A percentile compares a stretch with the other conserved stretches of the same genome.
phyloP scores from a whole-genome alignment of 2,797 vertebrate genomes.

The Chrosomus eos region DNA sequence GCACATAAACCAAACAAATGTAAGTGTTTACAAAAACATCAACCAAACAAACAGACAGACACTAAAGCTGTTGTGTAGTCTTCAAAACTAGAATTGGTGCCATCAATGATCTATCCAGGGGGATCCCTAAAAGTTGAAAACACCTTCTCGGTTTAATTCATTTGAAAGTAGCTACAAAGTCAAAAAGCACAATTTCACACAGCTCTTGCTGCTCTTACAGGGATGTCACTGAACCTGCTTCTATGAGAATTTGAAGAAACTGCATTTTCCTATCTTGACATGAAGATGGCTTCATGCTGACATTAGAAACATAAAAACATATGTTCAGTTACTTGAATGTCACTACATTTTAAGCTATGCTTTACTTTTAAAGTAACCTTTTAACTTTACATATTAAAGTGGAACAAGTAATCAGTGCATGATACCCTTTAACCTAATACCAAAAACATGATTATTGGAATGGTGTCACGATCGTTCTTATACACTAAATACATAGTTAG shows the following conservation, averaged over 20 bases:
- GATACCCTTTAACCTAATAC: not conserved
- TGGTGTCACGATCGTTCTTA: not conserved
- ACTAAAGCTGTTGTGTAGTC: not conserved
- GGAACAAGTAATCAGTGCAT: not conserved
- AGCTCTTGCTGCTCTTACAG: not conserved
- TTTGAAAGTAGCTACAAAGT: not conserved
- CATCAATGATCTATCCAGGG: not conserved
- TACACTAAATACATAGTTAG: not conserved
- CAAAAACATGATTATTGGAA: slow-evolving; percentile 14
- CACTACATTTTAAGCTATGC: not conserved
- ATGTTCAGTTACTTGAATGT: not conserved
- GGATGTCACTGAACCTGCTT: slow-evolving; percentile 25
- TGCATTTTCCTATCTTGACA: not conserved
- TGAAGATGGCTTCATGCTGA: not conserved
- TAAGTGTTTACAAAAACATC: not conserved
- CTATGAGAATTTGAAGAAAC: not conserved
- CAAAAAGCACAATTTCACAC: not conserved
- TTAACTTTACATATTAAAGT: too few relatives aligned
- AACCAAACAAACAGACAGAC: not conserved
- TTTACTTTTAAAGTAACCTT: not conserved
- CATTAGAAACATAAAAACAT: not conserved
- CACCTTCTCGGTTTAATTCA: not conserved
- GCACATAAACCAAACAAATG: not conserved
- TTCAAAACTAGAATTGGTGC: not conserved
- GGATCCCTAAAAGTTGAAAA: not conserved